Base-by-base conservation (phyloP, 35 echinoderm and acorn worm species). In the Chiridota heheva region DNA sequence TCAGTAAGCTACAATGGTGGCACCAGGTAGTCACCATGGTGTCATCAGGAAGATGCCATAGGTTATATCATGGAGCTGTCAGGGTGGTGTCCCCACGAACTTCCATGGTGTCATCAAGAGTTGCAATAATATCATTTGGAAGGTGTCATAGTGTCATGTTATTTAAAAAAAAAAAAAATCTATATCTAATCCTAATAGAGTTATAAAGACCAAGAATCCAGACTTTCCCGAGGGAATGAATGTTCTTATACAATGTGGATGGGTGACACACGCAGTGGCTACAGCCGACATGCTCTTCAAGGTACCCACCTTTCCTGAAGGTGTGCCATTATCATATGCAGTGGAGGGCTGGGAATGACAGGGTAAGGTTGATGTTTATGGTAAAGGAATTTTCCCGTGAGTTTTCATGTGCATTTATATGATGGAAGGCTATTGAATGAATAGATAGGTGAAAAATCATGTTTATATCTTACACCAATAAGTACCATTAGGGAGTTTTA, bases 281-380 rank as follows among this genome's bases (percentile, higher is more conserved):
- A 47, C 80, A 4, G 85, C 79, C 2, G 48, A 59, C 15, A 60
- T 62, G 28, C 34, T 74, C 35, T 63, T 56, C 4, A 61, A 69
- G 42, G 43, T 88, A 20, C 69, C 79, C n/a, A n/a, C 34, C 30
- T 88, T 47, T 29, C 81, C 92, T 2, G 40, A 36, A 2, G 60
- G 76, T 45, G 35, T 90, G 10, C 87, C 92, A 38, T 37, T 82
- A 36, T 84, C 75, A 1, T 62, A 86, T 12, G 75, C 87, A 5
- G 39, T 96, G 92, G 92, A 24, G 31, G 60, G 8, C 64, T 96
- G 12, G 92, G 92, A 40, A 86, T 96, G 92, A 26, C 87, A 24
- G 92, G 92, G 92, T 96, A 87, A 82, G 87, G 60, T 30, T 13
- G 10, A 17, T 4, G 13, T 77, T 64, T 7, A 55, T 47, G n/a